A percentile compares a stretch with the other conserved stretches of the same genome.
phyloP scores from a whole-genome alignment of 2,888 invertebrate species.

The Ennomos quercinarius region DNA sequence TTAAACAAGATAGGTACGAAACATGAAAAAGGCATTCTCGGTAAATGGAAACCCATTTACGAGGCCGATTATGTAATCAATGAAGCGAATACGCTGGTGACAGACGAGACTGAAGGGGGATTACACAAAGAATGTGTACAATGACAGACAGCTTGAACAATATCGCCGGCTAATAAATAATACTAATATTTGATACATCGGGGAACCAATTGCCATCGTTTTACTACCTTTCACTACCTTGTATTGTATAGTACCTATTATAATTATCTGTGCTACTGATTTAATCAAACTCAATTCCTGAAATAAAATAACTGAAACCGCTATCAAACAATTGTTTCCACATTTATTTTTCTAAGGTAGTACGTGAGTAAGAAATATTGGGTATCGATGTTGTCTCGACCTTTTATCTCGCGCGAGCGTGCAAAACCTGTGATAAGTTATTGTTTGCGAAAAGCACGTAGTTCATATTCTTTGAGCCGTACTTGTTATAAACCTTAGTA shows the following conservation, averaged over 20 bases:
- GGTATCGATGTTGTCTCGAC: slow-evolving; percentile 10
- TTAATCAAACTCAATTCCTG: too few relatives aligned
- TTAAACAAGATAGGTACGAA: slow-evolving; percentile 42
- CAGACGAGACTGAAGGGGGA: slow-evolving; percentile 54
- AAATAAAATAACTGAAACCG: too few relatives aligned
- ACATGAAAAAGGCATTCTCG: slow-evolving; percentile 50
- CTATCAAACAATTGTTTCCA: background rate
- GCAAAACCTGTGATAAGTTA: slow-evolving; percentile 31
- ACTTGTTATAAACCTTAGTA: slow-evolving; percentile 20
- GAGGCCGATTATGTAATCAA: slow-evolving; percentile 62
- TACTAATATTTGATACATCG: slow-evolving; percentile 56
- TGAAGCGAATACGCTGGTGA: slow-evolving; percentile 58
- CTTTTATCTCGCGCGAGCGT: slow-evolving; percentile 25
- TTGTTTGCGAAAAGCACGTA: slow-evolving; percentile 24
- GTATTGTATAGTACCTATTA: too few relatives aligned
- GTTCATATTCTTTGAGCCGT: slow-evolving; percentile 25
- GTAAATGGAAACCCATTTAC: slow-evolving; percentile 52
- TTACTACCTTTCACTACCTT: background rate
- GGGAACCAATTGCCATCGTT: slow-evolving; percentile 44
- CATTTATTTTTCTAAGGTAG: slow-evolving; percentile 10
- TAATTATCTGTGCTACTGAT: too few relatives aligned
- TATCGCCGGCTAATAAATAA: slow-evolving; percentile 57
- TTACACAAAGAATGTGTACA: slow-evolving; percentile 63
- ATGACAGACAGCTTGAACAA: slow-evolving; percentile 69
- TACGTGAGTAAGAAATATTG: slow-evolving; percentile 22